Evolutionary conservation across 2,113 vertebrate genomes (phyloP), one percentile per base, ranked within the genome.

Genomic region (Orycteropus afer): DNA sequence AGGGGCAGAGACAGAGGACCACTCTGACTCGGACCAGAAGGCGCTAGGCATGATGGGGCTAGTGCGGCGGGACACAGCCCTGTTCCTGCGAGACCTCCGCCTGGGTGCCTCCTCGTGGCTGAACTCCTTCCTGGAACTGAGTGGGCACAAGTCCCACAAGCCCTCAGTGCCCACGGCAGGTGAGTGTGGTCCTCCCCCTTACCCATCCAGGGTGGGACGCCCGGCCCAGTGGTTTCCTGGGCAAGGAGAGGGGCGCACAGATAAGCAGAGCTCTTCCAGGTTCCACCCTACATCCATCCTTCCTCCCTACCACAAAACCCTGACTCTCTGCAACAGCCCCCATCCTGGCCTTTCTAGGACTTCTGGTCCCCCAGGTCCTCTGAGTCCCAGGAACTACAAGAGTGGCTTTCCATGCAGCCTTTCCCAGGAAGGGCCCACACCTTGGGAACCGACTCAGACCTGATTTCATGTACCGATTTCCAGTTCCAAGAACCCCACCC

Each of bases 101-200:
- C 97, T 98, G 95, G 98, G 99, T 0, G 99, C 99, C n/a, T 99
- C 99, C 73, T 99, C 99, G 40, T 99, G 99, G 99, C 98, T 99
- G 94, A 98, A 99, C 84, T 98, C 99, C 57, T 97, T 99, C 51
- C 97, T 99, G 96, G 99, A 99, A 96, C 49, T 96, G 23, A 91
- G 98, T 0, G 87, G 96, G 57, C 97, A 90, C 20, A 96, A 63
- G 47, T 40, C 95, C 18, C 93, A 82, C 3, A 93, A 81, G 3
- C 40, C 65, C 4, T 37, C 45, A 1, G 17, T 40, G 12, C 18
- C 89, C 17, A 12, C 9, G 4, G 15, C 93, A 82, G 96, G 96
- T 96, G 53, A 90, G 69, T 63, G 47, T 15, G 3, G 11, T 37
- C 89, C 20, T 61, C 27, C 42, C 15, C 47, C 32, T n/a, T 1